Base-by-base conservation (phyloP, 1,140 invertebrate genomes). In the Ridgeia piscesae region DNA sequence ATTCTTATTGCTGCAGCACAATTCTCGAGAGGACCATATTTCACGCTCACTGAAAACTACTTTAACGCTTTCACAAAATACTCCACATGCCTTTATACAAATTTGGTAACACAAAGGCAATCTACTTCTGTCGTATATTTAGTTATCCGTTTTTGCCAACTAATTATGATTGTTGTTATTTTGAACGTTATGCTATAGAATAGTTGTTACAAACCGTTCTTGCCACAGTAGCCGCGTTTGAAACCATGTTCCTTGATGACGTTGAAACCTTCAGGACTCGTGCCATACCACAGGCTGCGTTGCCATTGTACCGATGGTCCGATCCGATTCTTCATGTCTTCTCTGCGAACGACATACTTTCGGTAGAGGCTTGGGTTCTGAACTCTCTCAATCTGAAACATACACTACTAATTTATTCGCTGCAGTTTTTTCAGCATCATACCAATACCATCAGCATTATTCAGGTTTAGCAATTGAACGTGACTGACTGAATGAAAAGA, bases 211-310 rank as follows among this genome's bases (percentile, higher is more conserved):
- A 21, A 77, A 93, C 93, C 93, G 50, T 93, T 92, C 91, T 93
- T 93, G 34, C 92, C 92, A 92, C 92, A 93, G 89, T 93, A 93
- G 35, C 93, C 93, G 6, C 93, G 58, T 34, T 93, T 93, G 91
- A 93, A 93, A 21, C 92, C 93, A 33, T 91, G 1, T 33, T 33
- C 48, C 91, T 91, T 90, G 91, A 93, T 93, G 33, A 92, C 21
- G 31, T 89, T 33, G 9, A 93, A 31, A 27, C 48, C 48, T 88
- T 93, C 89, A 33, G 33, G 11, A 50, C 48, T 58, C 27, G 93
- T 93, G 4, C 93, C 92, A 91, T 93, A 93, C 93, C 93, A 93
- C 0, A 93, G 91, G 4, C 27, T 35, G 27, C 58, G 35, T 42
- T 92, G 91, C 8, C 31, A 88, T n/a, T 33, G 33, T 48, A 27